Evolutionary conservation across 2,797 vertebrate species (phyloP).

Genomic region (Pantherophis alleghaniensis): DNA sequence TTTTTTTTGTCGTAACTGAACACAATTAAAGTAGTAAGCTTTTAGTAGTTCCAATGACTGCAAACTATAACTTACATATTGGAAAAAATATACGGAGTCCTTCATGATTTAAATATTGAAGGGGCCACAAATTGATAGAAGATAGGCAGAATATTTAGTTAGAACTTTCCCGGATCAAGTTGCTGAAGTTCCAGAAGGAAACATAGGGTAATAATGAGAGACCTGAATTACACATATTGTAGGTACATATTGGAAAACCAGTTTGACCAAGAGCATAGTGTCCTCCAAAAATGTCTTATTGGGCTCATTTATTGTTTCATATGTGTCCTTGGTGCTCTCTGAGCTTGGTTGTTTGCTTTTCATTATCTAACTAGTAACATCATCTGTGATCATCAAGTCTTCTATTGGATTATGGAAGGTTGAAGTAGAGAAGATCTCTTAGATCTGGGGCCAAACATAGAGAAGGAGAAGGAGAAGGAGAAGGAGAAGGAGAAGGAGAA

Average conservation of each 20-base stretch:
- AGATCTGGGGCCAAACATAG: neutral
- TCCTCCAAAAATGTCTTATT: neutral
- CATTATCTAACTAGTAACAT: neutral
- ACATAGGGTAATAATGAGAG: neutral
- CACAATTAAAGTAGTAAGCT: neutral
- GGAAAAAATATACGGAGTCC: neutral
- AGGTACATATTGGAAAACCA: neutral
- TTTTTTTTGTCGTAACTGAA: neutral
- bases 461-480: rapidly evolving
- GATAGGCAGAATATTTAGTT: neutral
- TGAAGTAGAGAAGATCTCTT: neutral
- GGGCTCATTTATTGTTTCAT: neutral
- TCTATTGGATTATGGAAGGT: neutral
- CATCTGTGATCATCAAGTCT: neutral
- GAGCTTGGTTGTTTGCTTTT: neutral
- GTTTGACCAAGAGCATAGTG: neutral
- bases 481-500: rapidly evolving
- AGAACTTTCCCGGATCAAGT: neutral
- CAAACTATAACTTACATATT: neutral
- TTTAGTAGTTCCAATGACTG: neutral
- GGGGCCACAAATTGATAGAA: neutral
- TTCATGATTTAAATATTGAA: neutral
- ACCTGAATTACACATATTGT: neutral
- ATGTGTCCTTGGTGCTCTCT: neutral
- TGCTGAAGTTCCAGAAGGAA: neutral